These are phyloP conservation scores for Scrobipalpa costella DNA, from an alignment of 2,888 invertebrate genomes.

Conservation along the genomic window DNA sequence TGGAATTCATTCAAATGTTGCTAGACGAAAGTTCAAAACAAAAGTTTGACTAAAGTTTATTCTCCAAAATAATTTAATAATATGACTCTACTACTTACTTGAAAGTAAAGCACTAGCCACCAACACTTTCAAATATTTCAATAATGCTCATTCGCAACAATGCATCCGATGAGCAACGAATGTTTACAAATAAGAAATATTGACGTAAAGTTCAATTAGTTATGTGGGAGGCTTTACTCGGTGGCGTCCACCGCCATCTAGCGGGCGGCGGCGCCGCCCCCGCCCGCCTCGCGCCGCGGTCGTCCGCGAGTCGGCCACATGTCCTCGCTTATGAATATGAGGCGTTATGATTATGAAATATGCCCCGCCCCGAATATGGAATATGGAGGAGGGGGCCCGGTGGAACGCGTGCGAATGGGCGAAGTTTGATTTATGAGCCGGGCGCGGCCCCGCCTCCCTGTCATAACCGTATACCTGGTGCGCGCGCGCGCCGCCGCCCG, in stretches of 20 bases:
- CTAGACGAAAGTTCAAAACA: not conserved
- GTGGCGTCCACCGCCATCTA: conserved; percentile 72
- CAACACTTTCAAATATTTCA: not conserved
- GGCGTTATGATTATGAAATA: conserved; percentile 82
- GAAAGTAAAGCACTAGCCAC: not conserved
- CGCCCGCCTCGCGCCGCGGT: conserved; percentile 55
- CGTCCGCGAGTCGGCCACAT: conserved; percentile 55
- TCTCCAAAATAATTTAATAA: not conserved
- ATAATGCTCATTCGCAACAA: conserved; percentile 28
- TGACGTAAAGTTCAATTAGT: conserved; percentile 75
- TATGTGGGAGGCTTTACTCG: conserved; percentile 76
- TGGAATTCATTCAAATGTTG: not conserved
- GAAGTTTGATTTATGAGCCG: conserved; percentile 86
- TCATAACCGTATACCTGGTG: conserved; percentile 85
- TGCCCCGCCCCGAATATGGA: conserved; percentile 82
- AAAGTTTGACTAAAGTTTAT: not conserved
- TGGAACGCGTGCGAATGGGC: conserved; percentile 83
- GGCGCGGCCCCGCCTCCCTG: conserved; percentile 84
- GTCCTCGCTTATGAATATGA: conserved; percentile 81
- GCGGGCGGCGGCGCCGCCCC: conserved; percentile 74
- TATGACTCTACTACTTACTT: not conserved
- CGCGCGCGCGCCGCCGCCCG: conserved; percentile 79
- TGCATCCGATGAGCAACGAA: conserved; percentile 33
- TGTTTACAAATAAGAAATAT: conserved; percentile 68
- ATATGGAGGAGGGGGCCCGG: conserved; percentile 83